Evolutionary conservation across 2,113 vertebrate genomes (phyloP).

Genomic region (Corythornis cristatus): DNA sequence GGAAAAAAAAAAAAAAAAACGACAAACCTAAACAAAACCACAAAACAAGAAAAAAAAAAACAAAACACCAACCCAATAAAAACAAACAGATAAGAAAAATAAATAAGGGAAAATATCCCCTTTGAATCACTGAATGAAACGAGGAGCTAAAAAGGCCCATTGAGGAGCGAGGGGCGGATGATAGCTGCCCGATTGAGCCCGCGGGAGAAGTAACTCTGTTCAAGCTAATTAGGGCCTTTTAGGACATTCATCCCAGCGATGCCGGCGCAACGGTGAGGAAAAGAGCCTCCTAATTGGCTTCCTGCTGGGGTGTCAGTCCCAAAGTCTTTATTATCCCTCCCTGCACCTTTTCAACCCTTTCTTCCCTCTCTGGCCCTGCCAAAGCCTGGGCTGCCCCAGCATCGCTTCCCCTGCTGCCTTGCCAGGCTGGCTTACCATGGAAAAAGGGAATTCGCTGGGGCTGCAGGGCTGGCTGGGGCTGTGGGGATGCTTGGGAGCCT

Average conservation of each 20-base stretch:
- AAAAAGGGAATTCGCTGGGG: background rate
- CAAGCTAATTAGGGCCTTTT: constrained; percentile 73
- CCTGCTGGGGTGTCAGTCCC: constrained; percentile 66
- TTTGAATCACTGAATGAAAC: constrained; percentile 57
- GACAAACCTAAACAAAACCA: too few species aligned
- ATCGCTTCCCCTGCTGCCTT: background rate
- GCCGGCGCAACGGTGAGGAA: constrained; percentile 36
- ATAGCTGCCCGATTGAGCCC: constrained; percentile 10
- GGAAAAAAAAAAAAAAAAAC: too few species aligned
- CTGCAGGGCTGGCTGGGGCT: background rate
- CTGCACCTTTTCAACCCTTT: constrained; percentile 52
- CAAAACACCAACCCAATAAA: background rate
- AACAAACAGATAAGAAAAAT: constrained; percentile 56
- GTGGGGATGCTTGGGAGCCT: background rate
- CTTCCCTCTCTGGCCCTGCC: background rate
- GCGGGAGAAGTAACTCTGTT: constrained; percentile 26
- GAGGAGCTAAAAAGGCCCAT: constrained; percentile 39
- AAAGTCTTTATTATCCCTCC: constrained; percentile 42
- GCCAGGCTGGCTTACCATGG: accelerated
- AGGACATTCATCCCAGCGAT: constrained; percentile 51
- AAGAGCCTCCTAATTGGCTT: constrained; percentile 74
- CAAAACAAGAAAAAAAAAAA: background rate
- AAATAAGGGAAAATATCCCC: constrained; percentile 50
- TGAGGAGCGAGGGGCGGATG: constrained; percentile 24
- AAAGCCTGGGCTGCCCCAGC: background rate